These are phyloP conservation scores for Drosophila anomalipes DNA, from an alignment of 2,888 invertebrate genomes.

Conservation along the genomic window DNA sequence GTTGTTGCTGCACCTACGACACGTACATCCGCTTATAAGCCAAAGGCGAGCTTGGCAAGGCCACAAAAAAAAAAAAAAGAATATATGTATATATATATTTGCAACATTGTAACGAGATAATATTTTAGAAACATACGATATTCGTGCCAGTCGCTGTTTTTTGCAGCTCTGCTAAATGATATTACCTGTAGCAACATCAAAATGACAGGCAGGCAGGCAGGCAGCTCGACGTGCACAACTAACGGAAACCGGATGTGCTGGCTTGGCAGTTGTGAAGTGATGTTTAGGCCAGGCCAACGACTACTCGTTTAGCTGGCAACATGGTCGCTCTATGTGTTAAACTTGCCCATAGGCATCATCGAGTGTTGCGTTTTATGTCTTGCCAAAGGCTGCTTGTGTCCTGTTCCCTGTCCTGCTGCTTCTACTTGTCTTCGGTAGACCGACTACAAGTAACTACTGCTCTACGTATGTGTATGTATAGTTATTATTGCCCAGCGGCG, in stretches of 20 bases:
- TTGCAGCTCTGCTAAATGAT: conserved; percentile 71
- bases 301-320: conserved; percentile 22
- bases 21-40: conserved; percentile 78
- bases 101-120: conserved; percentile 77
- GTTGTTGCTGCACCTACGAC: conserved; percentile 44
- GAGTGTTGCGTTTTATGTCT: conserved; percentile 78
- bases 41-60: conserved; percentile 64
- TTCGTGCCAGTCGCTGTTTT: conserved; percentile 52
- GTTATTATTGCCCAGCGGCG: conserved; percentile 67
- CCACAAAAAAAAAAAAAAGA: conserved; percentile 26
- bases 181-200: conserved; percentile 80
- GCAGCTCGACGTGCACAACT: conserved; percentile 59
- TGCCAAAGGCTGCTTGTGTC: conserved; percentile 60
- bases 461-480: conserved; percentile 23
- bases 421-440: not conserved
- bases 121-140: conserved; percentile 75
- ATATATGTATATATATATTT: not conserved
- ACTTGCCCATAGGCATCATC: conserved; percentile 77
- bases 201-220: conserved; percentile 56
- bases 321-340: conserved; percentile 52
- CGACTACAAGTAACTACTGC: conserved; percentile 26
- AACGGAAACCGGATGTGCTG: conserved; percentile 80
- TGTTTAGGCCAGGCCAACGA: conserved; percentile 65
- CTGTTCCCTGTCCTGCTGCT: conserved; percentile 19
- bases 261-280: conserved; percentile 80